These are phyloP conservation scores for Priocnemis perturbator DNA, from an alignment of 2,888 invertebrate genomes.

Conservation along the genomic window DNA sequence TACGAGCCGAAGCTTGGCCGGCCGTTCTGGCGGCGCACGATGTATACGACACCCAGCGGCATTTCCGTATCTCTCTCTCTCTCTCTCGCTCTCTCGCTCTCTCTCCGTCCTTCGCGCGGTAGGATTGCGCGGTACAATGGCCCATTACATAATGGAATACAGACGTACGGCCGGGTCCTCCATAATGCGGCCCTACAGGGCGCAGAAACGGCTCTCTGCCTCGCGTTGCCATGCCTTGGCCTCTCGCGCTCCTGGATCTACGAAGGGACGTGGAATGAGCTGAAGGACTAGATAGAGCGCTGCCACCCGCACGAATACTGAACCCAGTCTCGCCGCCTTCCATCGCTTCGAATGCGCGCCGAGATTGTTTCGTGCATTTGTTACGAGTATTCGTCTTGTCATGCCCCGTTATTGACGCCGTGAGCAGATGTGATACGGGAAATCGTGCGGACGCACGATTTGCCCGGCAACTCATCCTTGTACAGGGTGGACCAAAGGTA, in stretches of 20 bases:
- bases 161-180: conserved; percentile 48
- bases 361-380: too few species aligned
- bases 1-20: conserved; percentile 46
- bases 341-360: too few species aligned
- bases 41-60: conserved; percentile 58
- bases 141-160: conserved; percentile 66
- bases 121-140: conserved; percentile 62
- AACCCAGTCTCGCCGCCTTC: too few species aligned
- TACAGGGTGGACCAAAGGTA: too few species aligned
- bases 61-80: conserved; percentile 45
- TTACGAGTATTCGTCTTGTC: not conserved
- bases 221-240: not conserved
- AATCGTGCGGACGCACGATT: not conserved
- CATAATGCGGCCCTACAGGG: conserved; percentile 40
- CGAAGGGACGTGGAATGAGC: too few species aligned
- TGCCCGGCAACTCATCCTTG: not conserved
- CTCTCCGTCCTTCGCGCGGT: conserved; percentile 27
- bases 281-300: too few species aligned
- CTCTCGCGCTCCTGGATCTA: conserved; percentile 12
- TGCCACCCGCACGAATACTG: too few species aligned
- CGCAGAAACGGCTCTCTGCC: conserved; percentile 8
- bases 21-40: conserved; percentile 13
- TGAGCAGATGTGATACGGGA: not conserved
- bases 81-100: too few species aligned
- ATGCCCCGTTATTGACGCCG: conserved; percentile 3